Conservation (phyloP, 2,888 invertebrate genomes). For the Drosophila austrosaltans region DNA sequence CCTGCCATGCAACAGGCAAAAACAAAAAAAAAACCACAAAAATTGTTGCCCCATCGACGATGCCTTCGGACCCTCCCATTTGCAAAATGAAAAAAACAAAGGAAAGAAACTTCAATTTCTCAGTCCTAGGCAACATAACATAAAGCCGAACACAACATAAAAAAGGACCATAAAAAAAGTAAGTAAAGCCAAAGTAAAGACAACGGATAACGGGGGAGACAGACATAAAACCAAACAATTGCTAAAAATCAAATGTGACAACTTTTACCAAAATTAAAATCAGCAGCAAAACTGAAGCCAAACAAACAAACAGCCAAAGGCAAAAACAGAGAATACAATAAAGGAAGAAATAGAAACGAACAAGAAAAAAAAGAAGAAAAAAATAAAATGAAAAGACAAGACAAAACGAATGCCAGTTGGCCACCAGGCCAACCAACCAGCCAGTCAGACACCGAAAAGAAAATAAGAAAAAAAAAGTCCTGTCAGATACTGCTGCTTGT, state of each 20-base stretch:
- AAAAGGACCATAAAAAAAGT: slow-evolving; percentile 37
- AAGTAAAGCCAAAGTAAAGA: slow-evolving; percentile 48
- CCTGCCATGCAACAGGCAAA: slow-evolving; percentile 6
- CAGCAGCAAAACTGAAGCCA: slow-evolving; percentile 64
- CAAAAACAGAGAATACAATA: slow-evolving; percentile 15
- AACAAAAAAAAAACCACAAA: background rate
- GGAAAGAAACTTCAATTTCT: slow-evolving; percentile 7
- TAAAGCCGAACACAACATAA: slow-evolving; percentile 44
- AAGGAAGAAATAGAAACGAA: slow-evolving; percentile 17
- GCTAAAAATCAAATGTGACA: slow-evolving; percentile 78
- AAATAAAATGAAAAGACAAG: slow-evolving; percentile 2
- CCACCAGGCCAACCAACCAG: slow-evolving; percentile 7
- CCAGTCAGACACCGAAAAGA: slow-evolving; percentile 4
- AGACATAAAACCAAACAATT: slow-evolving; percentile 76
- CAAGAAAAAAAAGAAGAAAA: background rate
- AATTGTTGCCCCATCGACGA: background rate
- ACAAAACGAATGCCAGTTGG: slow-evolving; percentile 15
- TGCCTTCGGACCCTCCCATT: background rate
- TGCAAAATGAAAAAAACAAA: background rate
- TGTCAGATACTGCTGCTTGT: slow-evolving; percentile 1
- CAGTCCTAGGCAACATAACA: slow-evolving; percentile 25
- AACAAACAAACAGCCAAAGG: slow-evolving; percentile 41
- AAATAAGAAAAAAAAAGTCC: background rate
- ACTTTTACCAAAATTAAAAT: slow-evolving; percentile 78
- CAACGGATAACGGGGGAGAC: slow-evolving; percentile 49